phyloP scores from a whole-genome alignment of 23 tunicate species.

The Ciona savignyi region DNA sequence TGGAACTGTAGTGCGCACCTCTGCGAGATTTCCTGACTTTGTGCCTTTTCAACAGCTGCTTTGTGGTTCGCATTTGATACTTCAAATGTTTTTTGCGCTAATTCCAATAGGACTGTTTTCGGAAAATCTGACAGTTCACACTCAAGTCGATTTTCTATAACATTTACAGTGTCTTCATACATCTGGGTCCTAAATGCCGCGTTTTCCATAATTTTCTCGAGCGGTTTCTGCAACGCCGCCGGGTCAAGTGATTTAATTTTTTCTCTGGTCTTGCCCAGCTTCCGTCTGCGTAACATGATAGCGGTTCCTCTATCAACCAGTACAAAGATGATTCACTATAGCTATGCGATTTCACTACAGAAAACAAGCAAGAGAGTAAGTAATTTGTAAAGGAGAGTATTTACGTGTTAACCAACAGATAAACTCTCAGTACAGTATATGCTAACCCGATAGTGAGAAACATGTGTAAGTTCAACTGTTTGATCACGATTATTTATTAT shows the following conservation, averaged over 20 bases:
- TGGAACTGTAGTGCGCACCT: slow-evolving; percentile 40
- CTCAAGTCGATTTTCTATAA: slow-evolving; percentile 31
- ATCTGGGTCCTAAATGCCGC: slow-evolving; percentile 4
- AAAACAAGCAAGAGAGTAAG: background rate
- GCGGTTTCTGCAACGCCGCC: slow-evolving; percentile 6
- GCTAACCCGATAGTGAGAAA: no score
- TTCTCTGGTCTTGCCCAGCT: slow-evolving; percentile 13
- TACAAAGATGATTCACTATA: background rate
- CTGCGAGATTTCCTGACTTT: slow-evolving; percentile 20
- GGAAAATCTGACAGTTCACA: slow-evolving; percentile 17
- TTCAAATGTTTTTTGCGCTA: slow-evolving; percentile 14
- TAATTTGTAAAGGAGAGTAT: background rate
- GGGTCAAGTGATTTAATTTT: background rate
- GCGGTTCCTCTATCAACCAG: background rate
- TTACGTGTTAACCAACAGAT: no score
- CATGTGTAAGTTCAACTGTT: background rate
- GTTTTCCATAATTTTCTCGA: slow-evolving; percentile 1
- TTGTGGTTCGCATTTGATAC: slow-evolving; percentile 6
- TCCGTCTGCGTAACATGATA: slow-evolving; percentile 1
- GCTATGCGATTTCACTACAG: background rate
- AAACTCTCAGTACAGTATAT: no score
- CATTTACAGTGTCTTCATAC: slow-evolving; percentile 10
- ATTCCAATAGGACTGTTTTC: slow-evolving; percentile 8
- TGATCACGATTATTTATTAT: no score
- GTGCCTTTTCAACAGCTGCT: slow-evolving; percentile 12